Base-by-base conservation (phyloP, 1,140 invertebrate species). In the Caenorhabditis remanei region DNA sequence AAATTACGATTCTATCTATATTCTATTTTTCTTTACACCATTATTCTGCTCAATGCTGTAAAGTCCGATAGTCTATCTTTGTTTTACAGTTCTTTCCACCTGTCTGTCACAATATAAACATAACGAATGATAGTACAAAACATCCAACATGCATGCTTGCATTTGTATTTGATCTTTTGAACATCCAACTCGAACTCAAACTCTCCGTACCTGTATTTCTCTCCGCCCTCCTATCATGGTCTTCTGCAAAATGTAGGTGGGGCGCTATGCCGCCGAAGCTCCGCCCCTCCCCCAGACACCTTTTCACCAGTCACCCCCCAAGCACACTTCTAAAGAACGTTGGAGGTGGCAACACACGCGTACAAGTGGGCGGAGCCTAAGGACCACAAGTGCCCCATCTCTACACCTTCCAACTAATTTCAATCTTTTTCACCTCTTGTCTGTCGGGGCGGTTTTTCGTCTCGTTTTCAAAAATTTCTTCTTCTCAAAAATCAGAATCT, bases 271-370 rank as follows among this genome's bases (percentile, higher is more conserved):
- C 56, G 1, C n/a, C 56, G 1, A 9, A 8, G 19, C 56, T 58
- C 56, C 56, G 16, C 16, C 56, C 56, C 56, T 21, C n/a, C 56
- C 8, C n/a, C 16, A 9, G 9, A 58, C 56, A 58, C 4, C 56
- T 16, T 3, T 16, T 16, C 11, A 2, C 50, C 50, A 14, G 50
- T 14, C 50, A 53, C 50, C 50, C 50, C 50, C 11, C 50, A 11
- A 53, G 50, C 50, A 53, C 50, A 58, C 56, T 58, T 58, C 21
- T 58, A n/a, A 58, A 58, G 56, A 58, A 58, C 56, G 56, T 58
- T 14, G 8, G 56, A n/a, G 5, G 56, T 58, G 56, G 8, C 16
- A 8, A n/a, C n/a, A n/a, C 56, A 19, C 9, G 9, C 50, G 16
- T 53, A 8, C 19, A 58, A 58, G 56, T 19, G 19, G 56, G 56